These are phyloP conservation scores for Salpingus planirostris DNA, from an alignment of 2,888 invertebrate genomes.

Conservation along the genomic window DNA sequence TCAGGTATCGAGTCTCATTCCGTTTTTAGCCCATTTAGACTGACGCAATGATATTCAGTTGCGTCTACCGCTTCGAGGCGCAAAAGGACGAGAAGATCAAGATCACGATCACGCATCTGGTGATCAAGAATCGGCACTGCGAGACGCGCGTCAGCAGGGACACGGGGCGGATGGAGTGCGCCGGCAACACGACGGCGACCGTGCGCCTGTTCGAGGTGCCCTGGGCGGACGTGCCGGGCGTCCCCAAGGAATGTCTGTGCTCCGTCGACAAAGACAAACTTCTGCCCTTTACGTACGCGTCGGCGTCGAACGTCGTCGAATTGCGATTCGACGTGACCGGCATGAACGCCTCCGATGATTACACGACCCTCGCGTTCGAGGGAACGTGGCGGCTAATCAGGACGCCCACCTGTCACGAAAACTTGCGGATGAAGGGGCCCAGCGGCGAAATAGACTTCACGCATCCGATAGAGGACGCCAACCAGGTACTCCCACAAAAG, in stretches of 20 bases:
- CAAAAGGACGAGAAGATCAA: conserved; percentile 73
- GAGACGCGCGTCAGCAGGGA: conserved; percentile 53
- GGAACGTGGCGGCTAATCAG: conserved; percentile 75
- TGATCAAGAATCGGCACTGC: conserved; percentile 46
- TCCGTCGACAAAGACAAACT: conserved; percentile 45
- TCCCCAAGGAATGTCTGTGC: conserved; percentile 74
- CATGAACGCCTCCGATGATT: conserved; percentile 81
- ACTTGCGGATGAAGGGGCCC: conserved; percentile 61
- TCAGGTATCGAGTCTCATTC: conserved; percentile 50
- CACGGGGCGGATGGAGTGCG: conserved; percentile 61
- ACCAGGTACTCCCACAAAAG: no score
- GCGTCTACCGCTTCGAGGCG: conserved; percentile 81
- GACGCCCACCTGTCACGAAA: conserved; percentile 57
- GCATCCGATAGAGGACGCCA: no score
- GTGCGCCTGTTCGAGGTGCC: conserved; percentile 69
- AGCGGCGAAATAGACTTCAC: conserved; percentile 66
- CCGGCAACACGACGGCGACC: conserved; percentile 60
- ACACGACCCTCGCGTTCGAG: conserved; percentile 75
- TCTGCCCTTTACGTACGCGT: conserved; percentile 66
- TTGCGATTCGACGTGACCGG: conserved; percentile 71
- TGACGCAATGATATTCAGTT: conserved; percentile 46
- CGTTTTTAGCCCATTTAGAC: conserved; percentile 2
- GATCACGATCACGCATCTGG: conserved; percentile 65
- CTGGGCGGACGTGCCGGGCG: conserved; percentile 60
- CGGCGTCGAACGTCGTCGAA: conserved; percentile 67